Base-by-base conservation (phyloP, 2,888 invertebrate species). In the Troides helena region DNA sequence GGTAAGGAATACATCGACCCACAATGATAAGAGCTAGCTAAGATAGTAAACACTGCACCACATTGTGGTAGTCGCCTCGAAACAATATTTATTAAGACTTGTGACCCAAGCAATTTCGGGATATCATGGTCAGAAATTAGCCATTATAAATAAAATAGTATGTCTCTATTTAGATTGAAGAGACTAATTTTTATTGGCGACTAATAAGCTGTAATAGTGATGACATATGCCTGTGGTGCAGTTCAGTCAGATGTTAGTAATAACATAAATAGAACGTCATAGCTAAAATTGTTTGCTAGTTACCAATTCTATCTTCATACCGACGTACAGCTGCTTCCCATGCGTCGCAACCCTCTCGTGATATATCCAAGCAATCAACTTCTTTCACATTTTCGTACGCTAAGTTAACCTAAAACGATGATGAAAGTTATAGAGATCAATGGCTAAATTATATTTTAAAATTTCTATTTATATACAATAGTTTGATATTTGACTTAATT, bases 381-480 rank as follows among this genome's bases (percentile, higher is more conserved):
- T 99, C 99, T 85, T 99, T 99, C 3, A 99, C 98, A 87, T 99
- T 98, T 85, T 99, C 99, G 85, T 99, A 99, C 0, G 99, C 99
- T 75, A 98, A 93, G 88, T 99, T 98, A 0, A 96, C 96, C 90
- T 90, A 61, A 5, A 62, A 59, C 18, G 60, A 58, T 57, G n/a
- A 62, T 58, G 18, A 46, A 14, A 12, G 12, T 46, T 14, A 12
- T 46, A 12, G 46, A 17, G 14, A 46, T 46, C 14, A 14, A 46
- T 46, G 46, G 14, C 2, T 10, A 39, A 39, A 8, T 8, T 6
- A 10, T 10, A 39, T 39, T 39, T 39, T 39, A 10, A 7, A 39
- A 30, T 5, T 30, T 5, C 30, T 30, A 30, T 30, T 30, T 30
- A 30, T 30, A 3, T 30, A 30, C 30, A 30, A 30, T 21, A 21